Base-by-base conservation (phyloP, 2,888 invertebrate species). In the Eupithecia exiguata region DNA sequence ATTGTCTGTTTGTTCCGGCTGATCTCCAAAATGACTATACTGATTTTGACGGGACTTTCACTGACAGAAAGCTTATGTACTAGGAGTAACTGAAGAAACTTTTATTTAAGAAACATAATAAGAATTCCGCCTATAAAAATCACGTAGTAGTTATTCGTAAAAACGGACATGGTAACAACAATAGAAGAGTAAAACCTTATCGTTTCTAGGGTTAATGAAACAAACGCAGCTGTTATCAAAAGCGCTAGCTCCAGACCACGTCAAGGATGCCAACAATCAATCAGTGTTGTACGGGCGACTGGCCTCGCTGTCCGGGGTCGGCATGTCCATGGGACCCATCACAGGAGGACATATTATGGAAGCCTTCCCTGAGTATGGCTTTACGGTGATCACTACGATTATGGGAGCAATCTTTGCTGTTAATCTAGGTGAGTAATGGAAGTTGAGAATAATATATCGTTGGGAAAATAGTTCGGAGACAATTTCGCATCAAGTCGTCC, bases 251-350 rank as follows among this genome's bases (percentile, higher is more conserved):
- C 93, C 95, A n/a, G 96, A 96, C 84, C 89, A 95, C 72, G 87
- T 95, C 61, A 90, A 92, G 30, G 83, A 84, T 62, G 82, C 89
- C 12, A 82, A 78, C 6, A 88, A 95, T 66, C 95, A 95, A 74
- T 89, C 95, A 0, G 87, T 91, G 49, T 89, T 95, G 36, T 95
- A 95, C 81, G 96, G 96, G 14, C 92, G 91, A 79, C 92, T 96
- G 72, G 95, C 95, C 77, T 95, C 96, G 12, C 90, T 95, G 35
- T 95, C 95, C 36, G 95, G 95, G 70, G 82, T 96, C 12, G 96
- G 96, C 49, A 95, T 96, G 86, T 95, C 96, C 14, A 71, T 96
- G 25, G 96, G 96, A 5, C 96, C 96, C 1, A 88, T 95, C 30
- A 87, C 96, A 38, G 95, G 96, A 12, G 96, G 96, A 0, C 95